Evolutionary conservation across 1,140 invertebrate genomes (phyloP).

Genomic region (Cyclina sinensis): DNA sequence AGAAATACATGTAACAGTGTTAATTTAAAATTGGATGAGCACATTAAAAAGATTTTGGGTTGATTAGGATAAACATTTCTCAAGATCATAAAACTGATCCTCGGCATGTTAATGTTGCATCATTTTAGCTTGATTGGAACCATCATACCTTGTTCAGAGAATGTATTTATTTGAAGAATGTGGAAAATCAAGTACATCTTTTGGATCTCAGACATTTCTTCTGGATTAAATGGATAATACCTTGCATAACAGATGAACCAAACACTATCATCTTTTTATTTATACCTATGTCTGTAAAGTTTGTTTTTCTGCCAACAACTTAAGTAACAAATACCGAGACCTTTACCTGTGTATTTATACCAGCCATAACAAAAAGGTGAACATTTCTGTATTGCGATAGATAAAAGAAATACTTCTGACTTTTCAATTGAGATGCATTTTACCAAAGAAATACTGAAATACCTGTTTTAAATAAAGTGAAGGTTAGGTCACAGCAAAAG

Average conservation of each 20-base stretch:
- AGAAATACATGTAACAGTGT: too few relatives aligned
- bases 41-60: too few relatives aligned
- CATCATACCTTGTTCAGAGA: neutral
- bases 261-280: neutral
- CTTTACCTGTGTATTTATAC: too few relatives aligned
- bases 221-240: neutral
- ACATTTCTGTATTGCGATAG: too few relatives aligned
- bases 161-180: neutral
- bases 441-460: neutral
- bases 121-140: too few relatives aligned
- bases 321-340: neutral
- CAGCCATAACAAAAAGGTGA: too few relatives aligned
- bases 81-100: too few relatives aligned
- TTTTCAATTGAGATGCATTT: too few relatives aligned
- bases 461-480: neutral
- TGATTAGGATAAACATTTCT: too few relatives aligned
- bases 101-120: too few relatives aligned
- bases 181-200: neutral
- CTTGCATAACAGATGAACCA: neutral
- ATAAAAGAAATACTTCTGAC: too few relatives aligned
- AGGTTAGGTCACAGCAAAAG: neutral
- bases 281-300: neutral
- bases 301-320: neutral
- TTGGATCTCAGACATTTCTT: neutral
- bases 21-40: too few relatives aligned